Evolutionary conservation across 23 tunicate genomes (phyloP).

Genomic region (Halocynthia aurantium): DNA sequence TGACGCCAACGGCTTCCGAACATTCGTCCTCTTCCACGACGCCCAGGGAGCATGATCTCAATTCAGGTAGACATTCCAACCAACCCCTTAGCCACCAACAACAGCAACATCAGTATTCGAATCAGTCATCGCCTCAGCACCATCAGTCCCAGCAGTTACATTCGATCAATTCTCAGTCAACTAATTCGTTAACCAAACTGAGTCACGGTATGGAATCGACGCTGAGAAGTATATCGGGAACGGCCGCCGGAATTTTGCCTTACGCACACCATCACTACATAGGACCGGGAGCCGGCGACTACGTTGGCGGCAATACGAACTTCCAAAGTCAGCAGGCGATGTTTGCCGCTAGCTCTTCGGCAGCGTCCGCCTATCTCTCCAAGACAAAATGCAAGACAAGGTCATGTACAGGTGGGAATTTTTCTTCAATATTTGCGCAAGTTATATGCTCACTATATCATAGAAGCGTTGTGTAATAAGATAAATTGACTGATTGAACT

Average conservation of each 20-base stretch:
- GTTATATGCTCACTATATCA: background rate
- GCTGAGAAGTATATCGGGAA: slow-evolving; percentile 17
- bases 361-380: slow-evolving; percentile 33
- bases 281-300: slow-evolving; percentile 39
- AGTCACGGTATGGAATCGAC: slow-evolving; percentile 20
- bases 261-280: slow-evolving; percentile 67
- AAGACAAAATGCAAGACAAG: slow-evolving; percentile 57
- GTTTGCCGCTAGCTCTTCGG: slow-evolving; percentile 20
- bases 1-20: slow-evolving; percentile 26
- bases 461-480: too few species aligned
- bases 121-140: slow-evolving; percentile 26
- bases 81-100: slow-evolving; percentile 2
- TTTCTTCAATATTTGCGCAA: background rate
- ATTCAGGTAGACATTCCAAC: slow-evolving; percentile 3
- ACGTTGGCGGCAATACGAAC: slow-evolving; percentile 31
- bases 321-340: slow-evolving; percentile 35
- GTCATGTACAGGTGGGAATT: slow-evolving; percentile 63
- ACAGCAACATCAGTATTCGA: slow-evolving; percentile 26
- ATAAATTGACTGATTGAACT: too few species aligned
- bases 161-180: background rate
- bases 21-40: slow-evolving; percentile 17
- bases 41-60: slow-evolving; percentile 12
- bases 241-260: slow-evolving; percentile 33
- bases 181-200: slow-evolving; percentile 18
- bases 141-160: slow-evolving; percentile 5